Evolutionary conservation across 2,113 vertebrate species (phyloP).

Genomic region (Platanista minor): DNA sequence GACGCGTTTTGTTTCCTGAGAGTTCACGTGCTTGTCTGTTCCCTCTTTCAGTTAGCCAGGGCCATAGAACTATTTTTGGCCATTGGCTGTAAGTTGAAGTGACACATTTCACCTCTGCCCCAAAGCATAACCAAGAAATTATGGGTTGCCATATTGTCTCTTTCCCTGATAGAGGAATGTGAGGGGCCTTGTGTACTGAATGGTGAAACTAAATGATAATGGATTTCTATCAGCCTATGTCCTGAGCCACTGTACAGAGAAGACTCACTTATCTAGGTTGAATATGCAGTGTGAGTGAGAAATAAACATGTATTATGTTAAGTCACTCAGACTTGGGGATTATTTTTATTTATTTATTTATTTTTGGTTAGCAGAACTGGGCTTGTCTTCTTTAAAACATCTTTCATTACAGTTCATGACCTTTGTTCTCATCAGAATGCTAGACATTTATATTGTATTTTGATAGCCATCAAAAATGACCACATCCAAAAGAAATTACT

Average conservation of each 20-base stretch:
- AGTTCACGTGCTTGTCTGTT: background rate
- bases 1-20: background rate
- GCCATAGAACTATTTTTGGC: too few relatives aligned
- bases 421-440: background rate
- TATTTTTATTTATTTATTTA: background rate
- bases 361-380: background rate
- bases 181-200: background rate
- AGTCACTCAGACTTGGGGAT: background rate
- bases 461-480: background rate
- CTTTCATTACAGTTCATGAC: background rate
- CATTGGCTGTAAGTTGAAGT: background rate
- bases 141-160: background rate
- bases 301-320: background rate
- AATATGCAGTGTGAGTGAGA: background rate
- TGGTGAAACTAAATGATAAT: background rate
- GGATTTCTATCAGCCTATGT: background rate
- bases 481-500: background rate
- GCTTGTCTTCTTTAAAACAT: background rate
- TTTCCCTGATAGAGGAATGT: background rate
- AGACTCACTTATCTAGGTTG: background rate
- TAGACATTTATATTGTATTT: background rate
- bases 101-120: background rate
- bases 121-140: background rate
- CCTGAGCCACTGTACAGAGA: background rate
- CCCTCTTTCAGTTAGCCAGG: background rate